phyloP scores from a whole-genome alignment of 2,113 vertebrate genomes.

The Macaca nemestrina region DNA sequence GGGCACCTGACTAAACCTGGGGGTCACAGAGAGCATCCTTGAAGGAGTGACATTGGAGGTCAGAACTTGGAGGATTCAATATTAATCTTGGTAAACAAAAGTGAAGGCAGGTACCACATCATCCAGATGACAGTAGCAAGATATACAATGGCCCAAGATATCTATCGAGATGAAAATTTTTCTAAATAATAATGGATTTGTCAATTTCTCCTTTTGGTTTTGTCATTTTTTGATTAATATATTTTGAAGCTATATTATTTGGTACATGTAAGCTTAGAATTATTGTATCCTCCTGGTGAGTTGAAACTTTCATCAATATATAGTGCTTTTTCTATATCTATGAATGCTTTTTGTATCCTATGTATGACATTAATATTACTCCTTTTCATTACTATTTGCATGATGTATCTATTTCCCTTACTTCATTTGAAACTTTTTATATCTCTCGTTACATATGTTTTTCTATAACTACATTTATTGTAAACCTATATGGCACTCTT shows the following conservation, averaged over 20 bases:
- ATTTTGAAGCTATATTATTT: neutral
- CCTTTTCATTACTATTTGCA: neutral
- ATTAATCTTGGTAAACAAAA: neutral
- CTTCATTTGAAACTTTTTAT: neutral
- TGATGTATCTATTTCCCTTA: neutral
- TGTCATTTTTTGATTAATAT: neutral
- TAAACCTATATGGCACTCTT: neutral
- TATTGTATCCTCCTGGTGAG: neutral
- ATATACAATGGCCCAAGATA: fast-evolving
- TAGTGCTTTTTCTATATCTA: neutral
- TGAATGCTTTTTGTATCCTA: neutral
- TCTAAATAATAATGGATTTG: neutral
- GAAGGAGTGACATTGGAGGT: neutral
- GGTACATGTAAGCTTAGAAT: neutral
- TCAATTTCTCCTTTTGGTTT: neutral
- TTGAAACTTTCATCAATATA: neutral
- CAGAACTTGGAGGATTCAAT: neutral
- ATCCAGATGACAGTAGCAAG: neutral
- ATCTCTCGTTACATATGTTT: neutral
- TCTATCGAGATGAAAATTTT: neutral
- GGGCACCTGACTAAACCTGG: neutral
- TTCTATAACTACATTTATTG: neutral
- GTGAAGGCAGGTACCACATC: fast-evolving
- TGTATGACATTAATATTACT: neutral
- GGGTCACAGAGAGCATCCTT: neutral